phyloP scores from a whole-genome alignment of 2,797 vertebrate species.

The Eulemur coronatus region DNA sequence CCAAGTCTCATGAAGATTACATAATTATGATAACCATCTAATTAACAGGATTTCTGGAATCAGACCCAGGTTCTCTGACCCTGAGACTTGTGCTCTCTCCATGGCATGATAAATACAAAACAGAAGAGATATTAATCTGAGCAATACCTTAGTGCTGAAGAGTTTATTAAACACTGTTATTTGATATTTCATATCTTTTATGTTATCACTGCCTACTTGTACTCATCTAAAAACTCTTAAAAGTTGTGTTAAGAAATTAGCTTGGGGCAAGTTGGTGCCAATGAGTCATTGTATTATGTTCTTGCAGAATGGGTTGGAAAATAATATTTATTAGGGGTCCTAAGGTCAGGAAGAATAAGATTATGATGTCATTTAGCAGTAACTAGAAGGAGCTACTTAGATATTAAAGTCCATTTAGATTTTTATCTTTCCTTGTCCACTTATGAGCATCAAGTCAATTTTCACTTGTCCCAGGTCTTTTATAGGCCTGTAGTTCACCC shows the following conservation, averaged over 20 bases:
- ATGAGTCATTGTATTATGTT: background rate
- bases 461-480: background rate
- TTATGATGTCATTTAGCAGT: background rate
- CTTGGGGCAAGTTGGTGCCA: background rate
- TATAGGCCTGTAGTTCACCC: background rate
- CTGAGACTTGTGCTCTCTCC: background rate
- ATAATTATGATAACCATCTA: background rate
- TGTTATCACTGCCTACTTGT: background rate
- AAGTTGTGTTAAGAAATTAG: background rate
- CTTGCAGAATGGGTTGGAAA: background rate
- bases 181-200: background rate
- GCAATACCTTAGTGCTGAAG: background rate
- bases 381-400: background rate
- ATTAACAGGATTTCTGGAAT: background rate
- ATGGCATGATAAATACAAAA: background rate
- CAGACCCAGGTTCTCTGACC: background rate
- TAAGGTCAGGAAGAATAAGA: background rate
- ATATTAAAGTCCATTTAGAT: background rate
- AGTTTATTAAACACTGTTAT: background rate
- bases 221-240: background rate
- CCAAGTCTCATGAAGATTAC: background rate
- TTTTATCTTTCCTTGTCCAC: background rate
- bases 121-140: background rate
- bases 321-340: background rate
- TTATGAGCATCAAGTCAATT: background rate